phyloP scores from a whole-genome alignment of 2,888 invertebrate genomes.

The Ariolimax columbianus region DNA sequence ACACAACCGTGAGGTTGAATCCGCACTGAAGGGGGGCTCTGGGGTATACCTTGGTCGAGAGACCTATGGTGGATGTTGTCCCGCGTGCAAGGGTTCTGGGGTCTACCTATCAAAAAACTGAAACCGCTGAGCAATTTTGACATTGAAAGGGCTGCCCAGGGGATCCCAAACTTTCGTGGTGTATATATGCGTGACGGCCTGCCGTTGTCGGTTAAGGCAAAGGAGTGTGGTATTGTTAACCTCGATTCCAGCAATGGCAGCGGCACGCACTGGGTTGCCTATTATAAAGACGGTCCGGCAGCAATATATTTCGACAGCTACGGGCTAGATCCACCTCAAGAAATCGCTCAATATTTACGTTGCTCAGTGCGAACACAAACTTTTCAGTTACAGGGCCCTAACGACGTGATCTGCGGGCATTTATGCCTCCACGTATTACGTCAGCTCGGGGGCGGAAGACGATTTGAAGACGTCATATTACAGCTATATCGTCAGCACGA shows the following conservation, averaged over 20 bases:
- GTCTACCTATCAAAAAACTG: not conserved
- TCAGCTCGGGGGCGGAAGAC: too few species aligned
- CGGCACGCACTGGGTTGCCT: not conserved
- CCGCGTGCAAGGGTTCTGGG: not conserved
- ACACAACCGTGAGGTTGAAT: not conserved
- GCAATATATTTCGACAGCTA: not conserved
- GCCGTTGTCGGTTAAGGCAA: not conserved
- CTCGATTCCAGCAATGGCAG: not conserved
- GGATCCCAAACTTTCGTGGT: not conserved
- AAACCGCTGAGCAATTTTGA: conserved; percentile 8
- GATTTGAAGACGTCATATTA: too few species aligned
- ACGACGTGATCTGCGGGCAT: not conserved
- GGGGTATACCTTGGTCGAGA: not conserved
- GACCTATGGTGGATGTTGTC: not conserved
- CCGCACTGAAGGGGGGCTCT: not conserved
- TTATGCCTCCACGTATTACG: not conserved
- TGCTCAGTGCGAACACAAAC: not conserved
- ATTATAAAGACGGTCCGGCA: not conserved
- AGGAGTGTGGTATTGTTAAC: not conserved
- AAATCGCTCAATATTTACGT: not conserved
- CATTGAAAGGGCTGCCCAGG: not conserved
- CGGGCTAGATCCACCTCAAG: not conserved
- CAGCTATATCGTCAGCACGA: too few species aligned
- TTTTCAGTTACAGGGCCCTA: not conserved
- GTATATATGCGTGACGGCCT: not conserved